These are phyloP conservation scores for Andinoacara biseriatus DNA, from an alignment of 2,113 vertebrate genomes.

Conservation along the genomic window DNA sequence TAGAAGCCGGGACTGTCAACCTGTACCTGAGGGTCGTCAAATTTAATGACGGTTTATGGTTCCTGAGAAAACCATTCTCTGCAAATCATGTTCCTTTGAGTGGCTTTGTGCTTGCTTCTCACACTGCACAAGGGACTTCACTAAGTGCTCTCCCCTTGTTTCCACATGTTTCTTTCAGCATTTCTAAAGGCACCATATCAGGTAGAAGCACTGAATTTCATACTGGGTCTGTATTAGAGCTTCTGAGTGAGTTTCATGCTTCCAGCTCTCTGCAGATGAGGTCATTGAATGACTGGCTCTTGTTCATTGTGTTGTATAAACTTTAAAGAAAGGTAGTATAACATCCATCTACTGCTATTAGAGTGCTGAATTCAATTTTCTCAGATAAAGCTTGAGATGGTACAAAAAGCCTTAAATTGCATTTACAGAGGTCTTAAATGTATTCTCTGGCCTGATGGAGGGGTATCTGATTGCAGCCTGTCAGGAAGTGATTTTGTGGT, in stretches of 20 bases:
- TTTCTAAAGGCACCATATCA: not conserved
- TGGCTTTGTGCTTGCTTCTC: not conserved
- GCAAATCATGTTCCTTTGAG: not conserved
- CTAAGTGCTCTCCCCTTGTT: not conserved
- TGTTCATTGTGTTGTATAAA: not conserved
- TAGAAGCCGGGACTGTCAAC: not conserved
- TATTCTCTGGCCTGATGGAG: not conserved
- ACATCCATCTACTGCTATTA: not conserved
- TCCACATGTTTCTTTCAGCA: not conserved
- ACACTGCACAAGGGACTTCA: not conserved
- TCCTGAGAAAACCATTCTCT: not conserved
- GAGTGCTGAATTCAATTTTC: not conserved
- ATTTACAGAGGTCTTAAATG: not conserved
- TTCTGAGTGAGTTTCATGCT: not conserved
- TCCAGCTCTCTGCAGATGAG: not conserved
- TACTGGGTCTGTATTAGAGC: not conserved
- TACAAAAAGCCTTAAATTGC: not conserved
- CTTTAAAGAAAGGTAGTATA: not conserved
- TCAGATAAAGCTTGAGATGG: not conserved
- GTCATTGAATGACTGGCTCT: not conserved
- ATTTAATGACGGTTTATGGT: not conserved
- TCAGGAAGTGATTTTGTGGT: not conserved
- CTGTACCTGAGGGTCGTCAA: not conserved
- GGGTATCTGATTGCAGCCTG: not conserved
- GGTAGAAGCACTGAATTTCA: conserved; percentile 1